Evolutionary conservation across 2,888 invertebrate species (phyloP).

Genomic region (Tenthredo notha): DNA sequence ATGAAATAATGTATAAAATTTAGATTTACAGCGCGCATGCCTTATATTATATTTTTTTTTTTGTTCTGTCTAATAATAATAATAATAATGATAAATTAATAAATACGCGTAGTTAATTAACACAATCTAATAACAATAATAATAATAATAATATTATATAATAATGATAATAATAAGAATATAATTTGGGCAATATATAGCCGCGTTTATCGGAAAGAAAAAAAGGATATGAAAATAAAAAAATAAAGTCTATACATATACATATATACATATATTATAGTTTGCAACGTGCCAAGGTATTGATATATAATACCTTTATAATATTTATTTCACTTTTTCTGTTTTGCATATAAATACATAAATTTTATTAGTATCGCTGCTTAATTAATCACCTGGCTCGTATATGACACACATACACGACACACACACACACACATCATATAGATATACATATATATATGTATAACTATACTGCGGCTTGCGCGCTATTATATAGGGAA

Average conservation of each 20-base stretch:
- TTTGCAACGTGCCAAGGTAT: background rate
- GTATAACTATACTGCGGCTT: background rate
- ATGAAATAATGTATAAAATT: background rate
- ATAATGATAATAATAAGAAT: background rate
- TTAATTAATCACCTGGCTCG: background rate
- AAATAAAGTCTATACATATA: conserved; percentile 16
- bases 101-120: background rate
- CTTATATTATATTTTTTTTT: background rate
- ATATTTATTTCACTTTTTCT: background rate
- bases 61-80: background rate
- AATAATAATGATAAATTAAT: background rate
- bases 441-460: background rate
- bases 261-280: background rate
- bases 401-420: background rate
- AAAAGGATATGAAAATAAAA: background rate
- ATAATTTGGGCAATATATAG: background rate
- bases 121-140: background rate
- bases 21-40: conserved; percentile 9
- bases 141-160: background rate
- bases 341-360: background rate
- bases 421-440: background rate
- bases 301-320: background rate
- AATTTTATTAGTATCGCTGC: background rate
- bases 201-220: background rate
- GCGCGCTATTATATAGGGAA: background rate